Base-by-base conservation (phyloP, 1,140 invertebrate genomes). In the Zaprionus taronus region DNA sequence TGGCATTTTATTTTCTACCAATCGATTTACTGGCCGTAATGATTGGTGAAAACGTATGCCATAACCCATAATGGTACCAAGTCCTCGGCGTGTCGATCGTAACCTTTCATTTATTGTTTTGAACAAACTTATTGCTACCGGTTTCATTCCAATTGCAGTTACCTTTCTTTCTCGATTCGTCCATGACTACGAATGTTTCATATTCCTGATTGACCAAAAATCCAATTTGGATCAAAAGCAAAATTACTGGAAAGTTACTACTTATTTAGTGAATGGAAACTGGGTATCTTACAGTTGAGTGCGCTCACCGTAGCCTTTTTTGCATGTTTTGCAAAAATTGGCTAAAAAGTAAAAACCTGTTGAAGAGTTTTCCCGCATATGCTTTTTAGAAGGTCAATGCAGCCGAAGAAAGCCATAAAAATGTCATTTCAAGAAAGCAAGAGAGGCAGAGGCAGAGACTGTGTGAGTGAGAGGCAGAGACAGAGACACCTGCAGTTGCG, bases 321-420 rank as follows among this genome's bases (percentile, higher is more conserved):
- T 56, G 26, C 24, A 47, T 56, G 28, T 56, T 26, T 47, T 38
- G 20, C 7, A 49, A 44, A 49, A 38, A 38, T 80, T 80, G 79
- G 72, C 51, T 65, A 73, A 77, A 72, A 47, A 14, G n/a, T 26
- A 14, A 53, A 91, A 91, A 91, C 89, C 87, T 77, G 89, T 91
- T 91, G 44, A 38, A 60, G 47, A 76, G 73, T 78, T 91, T 90
- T 83, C 83, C 86, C 85, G 80, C 77, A 66, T 82, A 56, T 65
- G 56, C 64, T 60, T 76, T 72, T 64, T 72, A 79, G 85, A 90
- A 86, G 85, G 85, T 90, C 85, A 90, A 84, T 85, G 85, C 85
- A 85, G 85, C 63, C 60, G 85, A 80, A 90, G 85, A 90, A 90
- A 90, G 81, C 85, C 69, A 81, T 76, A 81, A 81, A 83, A 85